phyloP scores from a whole-genome alignment of 2,113 vertebrate genomes.

The Apaloderma vittatum region DNA sequence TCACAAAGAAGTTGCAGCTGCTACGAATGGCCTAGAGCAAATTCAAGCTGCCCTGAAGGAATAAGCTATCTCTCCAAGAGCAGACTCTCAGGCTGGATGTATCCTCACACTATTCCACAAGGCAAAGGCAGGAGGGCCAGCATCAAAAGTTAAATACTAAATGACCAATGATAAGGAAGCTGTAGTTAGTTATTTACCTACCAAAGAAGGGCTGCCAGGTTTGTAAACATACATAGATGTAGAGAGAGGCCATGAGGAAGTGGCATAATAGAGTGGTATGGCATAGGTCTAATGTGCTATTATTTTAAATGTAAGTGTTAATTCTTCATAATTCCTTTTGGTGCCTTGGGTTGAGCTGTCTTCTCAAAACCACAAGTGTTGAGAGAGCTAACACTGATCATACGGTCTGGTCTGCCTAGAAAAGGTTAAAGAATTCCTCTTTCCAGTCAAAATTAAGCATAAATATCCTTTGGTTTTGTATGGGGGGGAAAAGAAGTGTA shows the following conservation, averaged over 20 bases:
- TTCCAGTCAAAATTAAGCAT: not conserved
- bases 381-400: not conserved
- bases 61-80: not conserved
- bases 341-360: not conserved
- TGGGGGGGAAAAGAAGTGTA: too few species aligned
- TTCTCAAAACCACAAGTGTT: not conserved
- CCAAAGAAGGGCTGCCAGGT: not conserved
- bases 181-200: not conserved
- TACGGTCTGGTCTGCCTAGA: not conserved
- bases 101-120: not conserved
- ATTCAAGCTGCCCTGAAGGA: not conserved
- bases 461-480: not conserved
- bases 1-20: not conserved
- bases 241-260: not conserved
- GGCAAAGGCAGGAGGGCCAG: not conserved
- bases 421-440: not conserved
- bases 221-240: not conserved
- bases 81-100: not conserved
- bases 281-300: not conserved
- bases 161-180: not conserved
- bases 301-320: not conserved
- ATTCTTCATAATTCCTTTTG: not conserved
- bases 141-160: not conserved
- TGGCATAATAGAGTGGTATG: not conserved
- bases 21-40: not conserved